Evolutionary conservation across 2,888 invertebrate species (phyloP).

Genomic region (Cephonodes hylas): DNA sequence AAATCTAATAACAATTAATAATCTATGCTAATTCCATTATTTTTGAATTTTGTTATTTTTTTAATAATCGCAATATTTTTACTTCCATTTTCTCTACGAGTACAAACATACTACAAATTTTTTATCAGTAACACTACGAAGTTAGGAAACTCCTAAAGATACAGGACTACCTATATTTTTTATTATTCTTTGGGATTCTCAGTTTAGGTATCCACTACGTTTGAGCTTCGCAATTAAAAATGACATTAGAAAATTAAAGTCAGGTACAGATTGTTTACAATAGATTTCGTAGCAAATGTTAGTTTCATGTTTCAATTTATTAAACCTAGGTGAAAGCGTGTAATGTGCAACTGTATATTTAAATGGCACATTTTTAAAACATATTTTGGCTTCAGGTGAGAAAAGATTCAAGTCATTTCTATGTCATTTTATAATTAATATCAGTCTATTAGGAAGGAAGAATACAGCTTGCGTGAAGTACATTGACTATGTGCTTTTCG

Average conservation of each 20-base stretch:
- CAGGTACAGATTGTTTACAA: constrained; percentile 47
- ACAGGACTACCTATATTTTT: constrained; percentile 38
- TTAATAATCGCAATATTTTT: not conserved
- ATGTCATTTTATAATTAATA: constrained; percentile 3
- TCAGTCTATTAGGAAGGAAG: constrained; percentile 9
- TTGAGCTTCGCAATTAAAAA: constrained; percentile 37
- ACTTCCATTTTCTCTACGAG: not conserved
- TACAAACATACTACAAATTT: constrained; percentile 5
- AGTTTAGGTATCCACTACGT: constrained; percentile 41
- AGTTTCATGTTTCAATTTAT: constrained; percentile 21
- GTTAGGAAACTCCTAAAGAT: constrained; percentile 9
- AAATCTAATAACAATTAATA: constrained; percentile 26
- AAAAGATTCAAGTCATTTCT: constrained; percentile 7
- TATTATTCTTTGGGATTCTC: constrained; percentile 54
- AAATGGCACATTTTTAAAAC: constrained; percentile 36
- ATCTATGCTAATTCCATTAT: constrained; percentile 21
- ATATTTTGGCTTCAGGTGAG: constrained; percentile 22
- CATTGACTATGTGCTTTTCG: not conserved
- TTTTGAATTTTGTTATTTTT: constrained; percentile 1
- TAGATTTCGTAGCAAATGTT: constrained; percentile 25
- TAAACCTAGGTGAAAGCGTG: constrained; percentile 28
- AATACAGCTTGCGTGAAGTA: not conserved
- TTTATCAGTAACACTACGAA: not conserved
- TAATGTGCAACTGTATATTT: constrained; percentile 38
- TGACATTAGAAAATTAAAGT: constrained; percentile 31